These are phyloP conservation scores for Archivesica marissinica DNA, from an alignment of 1,140 invertebrate species.

Conservation along the genomic window DNA sequence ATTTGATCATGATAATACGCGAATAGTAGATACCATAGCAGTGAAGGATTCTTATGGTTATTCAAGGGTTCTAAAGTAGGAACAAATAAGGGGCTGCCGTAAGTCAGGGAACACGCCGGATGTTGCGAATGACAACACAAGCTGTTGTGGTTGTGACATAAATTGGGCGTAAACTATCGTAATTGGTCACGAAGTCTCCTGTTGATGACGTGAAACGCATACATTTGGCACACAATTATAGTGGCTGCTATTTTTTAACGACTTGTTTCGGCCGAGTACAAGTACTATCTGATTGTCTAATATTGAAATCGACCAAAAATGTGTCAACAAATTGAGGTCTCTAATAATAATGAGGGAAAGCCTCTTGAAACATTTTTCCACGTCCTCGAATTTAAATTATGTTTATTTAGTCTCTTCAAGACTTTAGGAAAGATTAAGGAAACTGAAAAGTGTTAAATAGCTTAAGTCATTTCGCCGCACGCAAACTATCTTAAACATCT, in stretches of 20 bases:
- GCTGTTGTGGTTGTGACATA: too few species aligned
- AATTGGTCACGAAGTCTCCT: too few species aligned
- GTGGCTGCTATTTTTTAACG: too few species aligned
- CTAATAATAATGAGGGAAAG: neutral
- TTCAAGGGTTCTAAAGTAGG: neutral
- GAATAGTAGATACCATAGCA: neutral
- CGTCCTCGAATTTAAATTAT: conserved; percentile 37
- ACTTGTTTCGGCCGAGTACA: too few species aligned
- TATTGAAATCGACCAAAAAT: neutral
- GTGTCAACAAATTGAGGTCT: neutral
- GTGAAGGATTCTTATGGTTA: neutral
- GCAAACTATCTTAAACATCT: neutral
- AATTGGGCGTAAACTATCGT: too few species aligned
- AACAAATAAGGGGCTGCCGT: neutral
- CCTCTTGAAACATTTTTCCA: conserved; percentile 8
- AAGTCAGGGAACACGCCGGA: neutral
- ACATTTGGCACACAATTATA: too few species aligned
- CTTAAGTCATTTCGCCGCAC: conserved; percentile 11
- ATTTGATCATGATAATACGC: neutral
- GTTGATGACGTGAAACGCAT: too few species aligned
- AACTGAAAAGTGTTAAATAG: neutral
- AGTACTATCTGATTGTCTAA: too few species aligned
- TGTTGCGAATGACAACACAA: too few species aligned
- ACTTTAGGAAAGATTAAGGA: conserved; percentile 18
- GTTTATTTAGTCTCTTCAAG: conserved; percentile 33